A percentile compares a stretch with the other conserved stretches of the same genome.
These are phyloP conservation scores for Andrena minutula DNA, from an alignment of 2,888 invertebrate genomes.

Conservation along the genomic window DNA sequence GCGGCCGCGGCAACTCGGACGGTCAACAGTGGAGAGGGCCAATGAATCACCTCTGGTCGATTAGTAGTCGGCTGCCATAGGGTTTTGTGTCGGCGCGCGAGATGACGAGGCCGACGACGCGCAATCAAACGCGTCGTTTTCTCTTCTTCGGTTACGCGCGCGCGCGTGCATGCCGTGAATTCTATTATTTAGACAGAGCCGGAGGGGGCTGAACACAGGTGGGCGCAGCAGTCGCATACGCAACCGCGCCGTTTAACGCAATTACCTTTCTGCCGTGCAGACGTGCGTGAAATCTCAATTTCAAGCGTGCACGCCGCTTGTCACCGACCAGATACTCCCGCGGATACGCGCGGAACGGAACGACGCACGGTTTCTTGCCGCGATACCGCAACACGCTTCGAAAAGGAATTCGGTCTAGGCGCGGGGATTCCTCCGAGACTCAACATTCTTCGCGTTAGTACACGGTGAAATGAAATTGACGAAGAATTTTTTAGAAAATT, in stretches of 20 bases:
- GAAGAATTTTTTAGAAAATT: background rate
- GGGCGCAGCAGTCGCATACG: constrained; percentile 76
- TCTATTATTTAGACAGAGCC: constrained; percentile 69
- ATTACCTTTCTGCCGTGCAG: constrained; percentile 78
- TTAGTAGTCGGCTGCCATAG: constrained; percentile 67
- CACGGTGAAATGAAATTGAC: background rate
- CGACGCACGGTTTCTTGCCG: constrained; percentile 33
- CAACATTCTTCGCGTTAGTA: background rate
- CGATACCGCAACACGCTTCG: constrained; percentile 33
- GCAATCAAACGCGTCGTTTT: constrained; percentile 55
- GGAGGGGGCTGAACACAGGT: constrained; percentile 53
- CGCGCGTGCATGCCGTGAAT: constrained; percentile 61
- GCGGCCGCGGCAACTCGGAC: background rate
- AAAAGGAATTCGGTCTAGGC: constrained; percentile 7
- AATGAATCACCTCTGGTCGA: constrained; percentile 70
- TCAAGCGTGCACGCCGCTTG: constrained; percentile 51
- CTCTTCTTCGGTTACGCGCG: constrained; percentile 20
- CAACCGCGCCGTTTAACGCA: constrained; percentile 80
- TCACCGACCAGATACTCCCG: constrained; percentile 41
- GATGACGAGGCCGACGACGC: constrained; percentile 69
- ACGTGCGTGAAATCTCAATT: constrained; percentile 79
- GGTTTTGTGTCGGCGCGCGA: constrained; percentile 59
- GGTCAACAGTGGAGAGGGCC: constrained; percentile 1
- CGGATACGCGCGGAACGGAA: constrained; percentile 17
- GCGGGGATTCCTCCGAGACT: background rate